phyloP scores from a whole-genome alignment of 2,113 vertebrate genomes.

The Nyctereutes procyonoides region DNA sequence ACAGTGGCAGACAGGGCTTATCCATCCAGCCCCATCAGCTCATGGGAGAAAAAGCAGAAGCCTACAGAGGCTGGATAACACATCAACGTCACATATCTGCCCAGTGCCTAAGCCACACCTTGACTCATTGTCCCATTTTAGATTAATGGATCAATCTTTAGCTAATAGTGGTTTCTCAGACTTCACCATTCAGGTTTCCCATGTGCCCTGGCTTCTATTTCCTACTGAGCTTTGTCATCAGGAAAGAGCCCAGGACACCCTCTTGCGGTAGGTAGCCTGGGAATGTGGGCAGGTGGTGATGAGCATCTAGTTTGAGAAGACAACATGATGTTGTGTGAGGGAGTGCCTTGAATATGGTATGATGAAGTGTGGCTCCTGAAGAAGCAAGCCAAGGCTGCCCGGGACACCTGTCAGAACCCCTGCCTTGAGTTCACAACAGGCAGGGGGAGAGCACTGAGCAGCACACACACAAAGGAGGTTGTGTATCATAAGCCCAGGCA shows the following conservation, averaged over 20 bases:
- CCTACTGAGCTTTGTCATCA: neutral
- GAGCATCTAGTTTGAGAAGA: neutral
- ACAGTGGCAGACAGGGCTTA: neutral
- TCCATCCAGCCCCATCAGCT: neutral
- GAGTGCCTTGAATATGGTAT: neutral
- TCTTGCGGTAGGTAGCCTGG: neutral
- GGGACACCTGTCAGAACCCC: no score
- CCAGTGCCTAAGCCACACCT: neutral
- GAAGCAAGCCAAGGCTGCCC: neutral
- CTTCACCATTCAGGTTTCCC: neutral
- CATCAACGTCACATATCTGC: neutral
- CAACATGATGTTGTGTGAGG: neutral
- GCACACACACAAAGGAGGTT: no score
- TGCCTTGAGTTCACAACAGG: neutral
- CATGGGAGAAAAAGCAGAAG: neutral
- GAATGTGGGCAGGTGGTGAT: neutral
- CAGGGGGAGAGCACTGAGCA: no score
- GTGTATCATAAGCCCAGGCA: rapidly evolving
- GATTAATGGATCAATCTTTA: neutral
- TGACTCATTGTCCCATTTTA: neutral
- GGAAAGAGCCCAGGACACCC: neutral
- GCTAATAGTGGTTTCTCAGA: neutral
- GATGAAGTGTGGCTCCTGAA: neutral
- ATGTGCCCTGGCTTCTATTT: neutral
- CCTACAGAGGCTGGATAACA: neutral